These are phyloP conservation scores for Ardeotis arabs DNA, from an alignment of 2,113 vertebrate species.

Conservation along the genomic window DNA sequence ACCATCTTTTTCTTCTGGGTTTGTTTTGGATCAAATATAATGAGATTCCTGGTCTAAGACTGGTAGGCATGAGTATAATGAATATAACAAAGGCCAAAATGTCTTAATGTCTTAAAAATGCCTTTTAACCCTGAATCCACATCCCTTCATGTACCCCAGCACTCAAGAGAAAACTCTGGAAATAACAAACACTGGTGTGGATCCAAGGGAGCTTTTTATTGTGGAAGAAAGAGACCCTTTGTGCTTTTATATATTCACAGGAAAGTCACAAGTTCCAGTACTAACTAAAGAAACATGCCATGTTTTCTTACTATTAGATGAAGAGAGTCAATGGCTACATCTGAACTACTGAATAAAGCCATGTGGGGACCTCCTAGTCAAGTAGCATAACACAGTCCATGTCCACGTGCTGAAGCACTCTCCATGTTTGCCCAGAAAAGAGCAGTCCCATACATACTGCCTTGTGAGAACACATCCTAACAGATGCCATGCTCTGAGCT, in stretches of 20 bases:
- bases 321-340: neutral
- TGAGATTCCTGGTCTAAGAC: neutral
- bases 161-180: neutral
- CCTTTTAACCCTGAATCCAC: neutral
- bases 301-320: neutral
- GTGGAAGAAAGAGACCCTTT: neutral
- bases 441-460: neutral
- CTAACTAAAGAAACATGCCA: neutral
- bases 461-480: neutral
- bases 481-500: neutral
- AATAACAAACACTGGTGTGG: neutral
- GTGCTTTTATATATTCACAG: neutral
- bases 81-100: neutral
- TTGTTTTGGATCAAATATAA: neutral
- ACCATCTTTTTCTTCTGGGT: neutral
- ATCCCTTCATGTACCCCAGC: neutral
- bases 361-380: neutral
- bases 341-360: neutral
- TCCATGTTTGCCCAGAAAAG: neutral
- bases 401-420: neutral
- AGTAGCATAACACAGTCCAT: neutral
- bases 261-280: neutral
- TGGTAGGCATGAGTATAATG: neutral
- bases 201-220: neutral
- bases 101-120: neutral